Evolutionary conservation across 2,888 invertebrate species (phyloP).

Genomic region (Pachydiplax longipennis): DNA sequence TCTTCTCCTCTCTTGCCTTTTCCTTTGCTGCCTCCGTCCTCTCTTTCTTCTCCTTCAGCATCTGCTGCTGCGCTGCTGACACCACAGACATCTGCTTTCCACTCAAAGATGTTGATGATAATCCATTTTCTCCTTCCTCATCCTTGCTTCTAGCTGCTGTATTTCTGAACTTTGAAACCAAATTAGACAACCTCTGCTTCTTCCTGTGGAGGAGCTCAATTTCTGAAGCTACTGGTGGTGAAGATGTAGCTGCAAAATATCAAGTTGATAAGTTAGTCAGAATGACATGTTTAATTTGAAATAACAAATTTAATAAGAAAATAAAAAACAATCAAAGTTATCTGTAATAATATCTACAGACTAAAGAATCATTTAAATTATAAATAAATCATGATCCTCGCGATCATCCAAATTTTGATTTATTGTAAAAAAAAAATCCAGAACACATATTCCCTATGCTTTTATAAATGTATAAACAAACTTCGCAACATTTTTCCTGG

Average conservation of each 20-base stretch:
- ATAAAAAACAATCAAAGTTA: no score
- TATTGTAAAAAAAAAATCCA: no score
- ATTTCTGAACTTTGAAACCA: slow-evolving; percentile 24
- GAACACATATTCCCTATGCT: no score
- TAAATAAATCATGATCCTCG: no score
- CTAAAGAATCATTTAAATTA: no score
- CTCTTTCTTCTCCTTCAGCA: slow-evolving; percentile 39
- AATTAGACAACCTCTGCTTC: background rate
- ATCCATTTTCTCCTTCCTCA: slow-evolving; percentile 18
- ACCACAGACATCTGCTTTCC: slow-evolving; percentile 27
- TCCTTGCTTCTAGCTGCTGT: background rate
- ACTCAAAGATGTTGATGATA: background rate
- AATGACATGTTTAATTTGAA: no score
- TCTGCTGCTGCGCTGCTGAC: slow-evolving; percentile 19
- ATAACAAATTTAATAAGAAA: no score
- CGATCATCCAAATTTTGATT: no score
- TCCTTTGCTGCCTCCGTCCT: slow-evolving; percentile 61
- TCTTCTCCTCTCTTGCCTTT: slow-evolving; percentile 68
- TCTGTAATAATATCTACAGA: no score
- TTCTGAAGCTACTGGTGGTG: background rate
- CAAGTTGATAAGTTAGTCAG: background rate
- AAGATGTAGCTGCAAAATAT: slow-evolving; percentile 3
- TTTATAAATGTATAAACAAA: no score
- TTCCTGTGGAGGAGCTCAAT: slow-evolving; percentile 15
- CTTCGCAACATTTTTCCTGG: no score